Conservation (phyloP, 2,113 vertebrate genomes). For the Apaloderma vittatum region DNA sequence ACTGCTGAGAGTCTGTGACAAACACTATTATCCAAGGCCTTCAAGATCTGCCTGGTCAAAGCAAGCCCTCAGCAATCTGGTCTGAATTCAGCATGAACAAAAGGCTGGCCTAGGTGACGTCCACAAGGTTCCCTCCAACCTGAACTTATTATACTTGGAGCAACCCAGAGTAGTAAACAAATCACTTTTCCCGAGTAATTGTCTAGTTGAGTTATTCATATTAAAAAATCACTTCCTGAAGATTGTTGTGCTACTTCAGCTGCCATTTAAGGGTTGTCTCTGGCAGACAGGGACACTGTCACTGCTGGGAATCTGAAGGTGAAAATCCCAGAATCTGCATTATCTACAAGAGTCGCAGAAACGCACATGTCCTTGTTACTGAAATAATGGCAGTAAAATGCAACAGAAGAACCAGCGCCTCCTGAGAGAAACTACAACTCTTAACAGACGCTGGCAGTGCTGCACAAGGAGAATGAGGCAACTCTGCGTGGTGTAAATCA, state of each 20-base stretch:
- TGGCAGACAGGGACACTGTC: neutral
- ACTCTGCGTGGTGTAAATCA: neutral
- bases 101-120: neutral
- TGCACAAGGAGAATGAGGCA: neutral
- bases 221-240: neutral
- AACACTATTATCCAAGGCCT: neutral
- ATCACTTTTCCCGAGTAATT: neutral
- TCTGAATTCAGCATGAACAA: neutral
- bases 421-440: neutral
- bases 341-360: neutral
- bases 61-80: neutral
- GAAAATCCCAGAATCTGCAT: neutral
- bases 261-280: neutral
- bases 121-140: neutral
- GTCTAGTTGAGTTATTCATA: neutral
- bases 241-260: neutral
- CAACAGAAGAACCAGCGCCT: neutral
- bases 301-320: neutral
- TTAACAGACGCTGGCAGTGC: neutral
- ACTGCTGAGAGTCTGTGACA: neutral
- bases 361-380: neutral
- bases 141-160: neutral
- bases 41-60: neutral
- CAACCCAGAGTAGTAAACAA: neutral
- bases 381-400: neutral